phyloP scores from a whole-genome alignment of 1,140 invertebrate species.

The Colletes gigas region DNA sequence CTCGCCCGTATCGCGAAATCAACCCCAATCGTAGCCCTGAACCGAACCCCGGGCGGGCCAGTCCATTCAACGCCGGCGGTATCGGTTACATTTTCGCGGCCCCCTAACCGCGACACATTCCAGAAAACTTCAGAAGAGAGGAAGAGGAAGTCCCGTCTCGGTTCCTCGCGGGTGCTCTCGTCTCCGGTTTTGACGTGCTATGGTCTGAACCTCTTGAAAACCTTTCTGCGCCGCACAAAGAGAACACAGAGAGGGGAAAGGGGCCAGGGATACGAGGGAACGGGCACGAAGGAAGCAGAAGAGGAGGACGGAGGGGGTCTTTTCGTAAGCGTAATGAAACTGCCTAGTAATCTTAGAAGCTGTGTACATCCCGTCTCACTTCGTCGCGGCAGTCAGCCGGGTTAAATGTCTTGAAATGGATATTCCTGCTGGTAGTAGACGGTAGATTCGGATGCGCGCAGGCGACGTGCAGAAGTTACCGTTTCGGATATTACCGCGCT shows the following conservation, averaged over 20 bases:
- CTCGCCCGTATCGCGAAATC: too few species aligned
- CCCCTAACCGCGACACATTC: slow-evolving; percentile 33
- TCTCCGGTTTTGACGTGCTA: slow-evolving; percentile 61
- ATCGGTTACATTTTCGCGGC: slow-evolving; percentile 53
- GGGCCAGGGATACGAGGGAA: neutral
- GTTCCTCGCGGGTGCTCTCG: slow-evolving; percentile 58
- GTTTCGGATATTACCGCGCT: slow-evolving; percentile 74
- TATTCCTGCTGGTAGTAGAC: slow-evolving; percentile 68
- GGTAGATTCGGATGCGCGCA: slow-evolving; percentile 55
- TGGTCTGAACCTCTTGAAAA: slow-evolving; percentile 47
- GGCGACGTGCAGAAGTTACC: slow-evolving; percentile 72
- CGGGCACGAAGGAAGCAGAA: neutral
- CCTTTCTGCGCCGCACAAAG: slow-evolving; percentile 58
- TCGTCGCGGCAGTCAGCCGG: slow-evolving; percentile 67
- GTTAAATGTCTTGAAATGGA: slow-evolving; percentile 79
- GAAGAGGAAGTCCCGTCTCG: slow-evolving; percentile 61
- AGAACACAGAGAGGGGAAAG: slow-evolving; percentile 20
- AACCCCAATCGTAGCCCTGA: neutral
- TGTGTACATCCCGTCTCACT: slow-evolving; percentile 63
- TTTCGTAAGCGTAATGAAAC: slow-evolving; percentile 72
- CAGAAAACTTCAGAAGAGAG: slow-evolving; percentile 50
- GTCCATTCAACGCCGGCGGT: slow-evolving; percentile 11
- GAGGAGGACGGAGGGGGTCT: slow-evolving; percentile 41
- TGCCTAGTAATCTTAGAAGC: slow-evolving; percentile 76
- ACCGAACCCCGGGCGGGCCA: neutral